Evolutionary conservation across 2,888 invertebrate species (phyloP).

Genomic region (Hofmannophila pseudospretella): DNA sequence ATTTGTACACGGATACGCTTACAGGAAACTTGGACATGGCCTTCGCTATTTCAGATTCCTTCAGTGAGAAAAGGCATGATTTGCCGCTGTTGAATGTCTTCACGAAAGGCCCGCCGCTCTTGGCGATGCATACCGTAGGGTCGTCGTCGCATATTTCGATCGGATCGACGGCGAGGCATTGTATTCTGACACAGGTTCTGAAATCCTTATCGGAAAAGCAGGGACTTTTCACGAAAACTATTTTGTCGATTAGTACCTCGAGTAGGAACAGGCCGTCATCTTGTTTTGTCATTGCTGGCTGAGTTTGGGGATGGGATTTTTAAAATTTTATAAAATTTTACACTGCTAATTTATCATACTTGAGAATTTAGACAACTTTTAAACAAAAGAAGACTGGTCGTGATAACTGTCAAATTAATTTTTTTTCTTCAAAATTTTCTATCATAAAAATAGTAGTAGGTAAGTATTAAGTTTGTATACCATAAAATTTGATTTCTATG

Average conservation of each 20-base stretch:
- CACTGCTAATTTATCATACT: conserved; percentile 18
- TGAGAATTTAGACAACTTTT: conserved; percentile 31
- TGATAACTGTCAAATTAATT: not conserved
- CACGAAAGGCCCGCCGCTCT: conserved; percentile 54
- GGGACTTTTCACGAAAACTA: conserved; percentile 55
- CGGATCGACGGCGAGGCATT: conserved; percentile 76
- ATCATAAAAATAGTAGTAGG: not conserved
- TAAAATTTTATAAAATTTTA: conserved; percentile 2
- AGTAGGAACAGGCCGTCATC: conserved; percentile 80
- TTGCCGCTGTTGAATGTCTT: conserved; percentile 80
- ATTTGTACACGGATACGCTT: conserved; percentile 76
- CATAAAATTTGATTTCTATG: no score
- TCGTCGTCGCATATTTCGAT: conserved; percentile 81
- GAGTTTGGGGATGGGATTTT: conserved; percentile 50
- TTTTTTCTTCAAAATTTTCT: not conserved
- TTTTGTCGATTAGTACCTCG: conserved; percentile 80
- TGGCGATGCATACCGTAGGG: conserved; percentile 49
- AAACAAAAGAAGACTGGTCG: conserved; percentile 39
- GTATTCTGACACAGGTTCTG: conserved; percentile 80
- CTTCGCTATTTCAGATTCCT: conserved; percentile 68
- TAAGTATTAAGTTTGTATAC: no score
- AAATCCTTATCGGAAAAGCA: conserved; percentile 65
- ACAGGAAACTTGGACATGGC: conserved; percentile 77
- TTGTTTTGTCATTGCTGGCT: conserved; percentile 49
- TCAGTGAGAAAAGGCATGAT: conserved; percentile 82